Base-by-base conservation (phyloP, 2,888 invertebrate genomes). In the Ethmia dodecea region DNA sequence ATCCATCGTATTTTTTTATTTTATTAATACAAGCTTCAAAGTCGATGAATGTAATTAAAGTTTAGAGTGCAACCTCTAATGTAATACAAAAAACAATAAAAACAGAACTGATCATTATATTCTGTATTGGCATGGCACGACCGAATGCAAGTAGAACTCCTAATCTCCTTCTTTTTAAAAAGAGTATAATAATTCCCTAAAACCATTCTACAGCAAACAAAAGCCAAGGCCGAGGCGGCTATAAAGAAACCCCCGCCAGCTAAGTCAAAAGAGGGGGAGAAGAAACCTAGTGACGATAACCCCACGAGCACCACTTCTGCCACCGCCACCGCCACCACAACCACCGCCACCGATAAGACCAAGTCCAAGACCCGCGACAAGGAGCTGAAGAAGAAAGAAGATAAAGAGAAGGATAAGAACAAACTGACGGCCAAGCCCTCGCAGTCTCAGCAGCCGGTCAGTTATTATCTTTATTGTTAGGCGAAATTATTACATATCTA, bases 151-250 rank as follows among this genome's bases (percentile, higher is more conserved):
- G n/a, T n/a, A n/a, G n/a, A n/a, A n/a, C n/a, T n/a, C n/a, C n/a
- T n/a, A n/a, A n/a, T n/a, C n/a, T n/a, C n/a, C n/a, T n/a, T n/a
- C n/a, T n/a, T n/a, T n/a, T n/a, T n/a, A n/a, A n/a, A n/a, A n/a
- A n/a, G n/a, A n/a, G n/a, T n/a, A n/a, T n/a, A n/a, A n/a, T n/a
- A n/a, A n/a, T n/a, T n/a, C n/a, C n/a, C n/a, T n/a, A n/a, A n/a
- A 20, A 22, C 8, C 2, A 8, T 3, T 22, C 24, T 28, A 8
- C 38, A 78, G 77, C 76, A 87, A 67, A 70, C 83, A 1, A 88
- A 88, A 67, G 89, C 88, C 3, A 90, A 89, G 68, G 74, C 87
- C 3, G 90, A 90, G 60, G 89, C 88, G 3, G 66, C 89, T 0
- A 89, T 80, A 48, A 79, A 88, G 48, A 75, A 88, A 5, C 74